A percentile compares a stretch with the other conserved stretches of the same genome.
phyloP scores from a whole-genome alignment of 1,140 invertebrate species.

The Drosophila sp. region DNA sequence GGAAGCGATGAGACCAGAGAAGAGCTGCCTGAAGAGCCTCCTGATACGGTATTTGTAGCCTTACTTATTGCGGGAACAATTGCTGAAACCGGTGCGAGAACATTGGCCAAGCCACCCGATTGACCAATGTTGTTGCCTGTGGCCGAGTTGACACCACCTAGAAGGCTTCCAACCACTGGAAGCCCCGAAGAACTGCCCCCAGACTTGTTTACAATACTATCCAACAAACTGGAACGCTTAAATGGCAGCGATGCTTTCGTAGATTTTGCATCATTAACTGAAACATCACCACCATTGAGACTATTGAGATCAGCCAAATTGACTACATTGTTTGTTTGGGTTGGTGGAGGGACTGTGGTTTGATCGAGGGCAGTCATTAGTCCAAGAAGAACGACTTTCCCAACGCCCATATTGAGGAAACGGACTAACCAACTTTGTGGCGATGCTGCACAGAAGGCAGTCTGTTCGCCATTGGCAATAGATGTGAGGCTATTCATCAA shows the following conservation, averaged over 20 bases:
- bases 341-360: conserved; percentile 18
- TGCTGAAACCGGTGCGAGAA: neutral
- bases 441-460: conserved; percentile 54
- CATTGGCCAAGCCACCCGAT: too few species aligned
- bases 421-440: conserved; percentile 61
- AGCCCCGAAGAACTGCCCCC: neutral
- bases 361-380: conserved; percentile 58
- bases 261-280: neutral
- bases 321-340: conserved; percentile 12
- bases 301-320: conserved; percentile 33
- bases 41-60: too few species aligned
- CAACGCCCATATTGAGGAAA: conserved; percentile 59
- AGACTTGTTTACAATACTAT: neutral
- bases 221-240: conserved; percentile 39
- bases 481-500: conserved; percentile 50
- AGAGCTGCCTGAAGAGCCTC: too few species aligned
- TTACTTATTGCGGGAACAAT: neutral
- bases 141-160: neutral
- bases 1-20: too few species aligned
- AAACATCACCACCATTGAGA: conserved; percentile 22
- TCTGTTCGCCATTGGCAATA: conserved; percentile 52
- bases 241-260: conserved; percentile 25
- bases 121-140: neutral
- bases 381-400: conserved; percentile 51
- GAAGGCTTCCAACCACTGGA: neutral